Percentiles rank a stretch among this genome's conserved stretches.
These are phyloP conservation scores for Entomobrya multifasciata DNA, from an alignment of 2,888 invertebrate genomes.

Conservation along the genomic window DNA sequence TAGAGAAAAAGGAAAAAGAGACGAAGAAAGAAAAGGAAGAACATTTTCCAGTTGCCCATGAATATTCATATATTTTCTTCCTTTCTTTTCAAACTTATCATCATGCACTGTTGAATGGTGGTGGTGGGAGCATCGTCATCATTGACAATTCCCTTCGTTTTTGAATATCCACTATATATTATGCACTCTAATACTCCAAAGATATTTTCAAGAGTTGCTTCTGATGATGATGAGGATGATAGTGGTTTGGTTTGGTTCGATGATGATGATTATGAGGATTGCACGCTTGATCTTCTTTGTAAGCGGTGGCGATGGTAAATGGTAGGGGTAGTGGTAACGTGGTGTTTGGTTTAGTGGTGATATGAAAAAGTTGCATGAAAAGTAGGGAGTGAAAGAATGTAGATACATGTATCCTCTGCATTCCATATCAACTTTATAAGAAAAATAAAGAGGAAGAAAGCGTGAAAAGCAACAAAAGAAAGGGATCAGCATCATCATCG, in stretches of 20 bases:
- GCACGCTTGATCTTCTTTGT: slow-evolving; percentile 39
- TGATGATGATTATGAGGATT: slow-evolving; percentile 38
- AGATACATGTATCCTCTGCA: background rate
- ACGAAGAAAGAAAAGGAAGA: slow-evolving; percentile 63
- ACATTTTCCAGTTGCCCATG: slow-evolving; percentile 77
- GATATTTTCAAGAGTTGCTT: slow-evolving; percentile 43
- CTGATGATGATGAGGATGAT: too few species aligned
- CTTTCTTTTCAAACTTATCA: slow-evolving; percentile 75
- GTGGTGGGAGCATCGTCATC: slow-evolving; percentile 35
- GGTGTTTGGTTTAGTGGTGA: slow-evolving; percentile 44
- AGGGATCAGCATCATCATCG: slow-evolving; percentile 37
- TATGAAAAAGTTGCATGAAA: background rate
- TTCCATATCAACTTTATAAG: slow-evolving; percentile 5
- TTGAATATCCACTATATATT: slow-evolving; percentile 21
- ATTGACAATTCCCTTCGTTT: slow-evolving; percentile 73
- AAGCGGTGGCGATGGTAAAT: background rate
- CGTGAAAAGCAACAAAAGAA: slow-evolving; percentile 37
- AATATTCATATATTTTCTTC: slow-evolving; percentile 79
- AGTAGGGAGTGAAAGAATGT: background rate
- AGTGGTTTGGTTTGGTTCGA: slow-evolving; percentile 40
- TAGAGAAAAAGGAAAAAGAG: slow-evolving; percentile 38
- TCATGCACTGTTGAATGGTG: slow-evolving; percentile 67
- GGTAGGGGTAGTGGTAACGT: slow-evolving; percentile 11
- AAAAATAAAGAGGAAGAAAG: slow-evolving; percentile 26
- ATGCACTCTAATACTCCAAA: slow-evolving; percentile 18